Evolutionary conservation across 2,113 vertebrate genomes (phyloP).

Genomic region (Crocuta crocuta): DNA sequence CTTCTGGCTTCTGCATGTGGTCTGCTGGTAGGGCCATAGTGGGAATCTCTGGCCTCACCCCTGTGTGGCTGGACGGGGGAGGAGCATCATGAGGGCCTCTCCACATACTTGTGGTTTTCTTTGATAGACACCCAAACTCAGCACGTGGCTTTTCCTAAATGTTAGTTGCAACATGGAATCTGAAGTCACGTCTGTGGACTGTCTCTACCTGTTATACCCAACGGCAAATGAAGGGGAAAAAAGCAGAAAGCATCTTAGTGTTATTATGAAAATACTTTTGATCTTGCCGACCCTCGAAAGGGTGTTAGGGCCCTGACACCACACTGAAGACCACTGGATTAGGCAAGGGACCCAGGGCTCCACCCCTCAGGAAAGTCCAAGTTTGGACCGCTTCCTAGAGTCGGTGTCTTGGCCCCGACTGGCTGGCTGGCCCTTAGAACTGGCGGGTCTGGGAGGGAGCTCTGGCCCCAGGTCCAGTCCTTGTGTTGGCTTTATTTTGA

Average conservation of each 20-base stretch:
- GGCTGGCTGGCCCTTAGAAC: not conserved
- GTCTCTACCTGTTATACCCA: rapidly evolving
- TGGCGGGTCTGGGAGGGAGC: not conserved
- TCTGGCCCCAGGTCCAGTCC: not conserved
- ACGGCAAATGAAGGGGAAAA: not conserved
- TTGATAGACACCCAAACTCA: not conserved
- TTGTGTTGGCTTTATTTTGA: not conserved
- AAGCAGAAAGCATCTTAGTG: too few relatives aligned
- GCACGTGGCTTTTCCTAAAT: not conserved
- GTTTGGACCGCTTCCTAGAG: not conserved
- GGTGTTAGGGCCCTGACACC: not conserved
- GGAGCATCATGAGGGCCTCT: rapidly evolving
- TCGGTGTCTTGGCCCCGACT: not conserved
- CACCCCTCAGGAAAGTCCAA: rapidly evolving
- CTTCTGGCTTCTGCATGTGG: not conserved
- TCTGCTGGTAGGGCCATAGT: not conserved
- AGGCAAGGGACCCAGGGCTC: not conserved
- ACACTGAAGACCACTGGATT: not conserved
- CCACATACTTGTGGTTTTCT: not conserved
- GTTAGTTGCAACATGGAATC: not conserved
- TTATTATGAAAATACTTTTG: not conserved
- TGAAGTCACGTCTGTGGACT: not conserved
- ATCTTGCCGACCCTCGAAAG: not conserved
- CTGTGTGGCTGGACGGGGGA: too few relatives aligned
- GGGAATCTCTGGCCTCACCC: not conserved